phyloP scores from a whole-genome alignment of 2,888 invertebrate genomes.

The Hemistola chrysoprasaria region DNA sequence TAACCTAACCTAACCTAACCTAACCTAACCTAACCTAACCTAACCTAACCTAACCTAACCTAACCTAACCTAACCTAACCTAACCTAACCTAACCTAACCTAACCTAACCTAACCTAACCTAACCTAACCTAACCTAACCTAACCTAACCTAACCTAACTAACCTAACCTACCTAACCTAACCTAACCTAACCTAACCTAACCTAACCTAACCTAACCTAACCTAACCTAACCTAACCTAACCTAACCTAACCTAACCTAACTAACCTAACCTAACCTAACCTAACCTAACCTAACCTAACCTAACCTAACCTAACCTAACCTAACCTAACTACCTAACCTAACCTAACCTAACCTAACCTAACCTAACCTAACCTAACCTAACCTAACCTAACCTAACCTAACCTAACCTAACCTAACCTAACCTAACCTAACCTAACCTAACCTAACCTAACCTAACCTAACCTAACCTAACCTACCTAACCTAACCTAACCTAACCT shows the following conservation, averaged over 20 bases:
- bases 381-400: constrained; percentile 10
- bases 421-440: too few species aligned
- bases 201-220: constrained; percentile 11
- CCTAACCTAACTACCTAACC: constrained; percentile 8
- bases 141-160: constrained; percentile 13
- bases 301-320: constrained; percentile 6
- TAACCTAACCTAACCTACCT: constrained; percentile 18
- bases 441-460: constrained; percentile 10
- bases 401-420: constrained; percentile 10
- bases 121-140: constrained; percentile 18
- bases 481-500: constrained; percentile 15
- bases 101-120: constrained; percentile 18
- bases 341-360: constrained; percentile 11
- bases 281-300: constrained; percentile 9
- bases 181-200: constrained; percentile 13
- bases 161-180: constrained; percentile 12
- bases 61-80: constrained; percentile 19
- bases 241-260: constrained; percentile 8
- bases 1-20: constrained; percentile 19
- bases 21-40: constrained; percentile 18
- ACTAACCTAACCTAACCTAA: constrained; percentile 13
- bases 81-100: constrained; percentile 18
- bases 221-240: constrained; percentile 13
- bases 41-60: constrained; percentile 19
- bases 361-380: constrained; percentile 11